phyloP scores from a whole-genome alignment of 2,797 vertebrate species.

The Natrix natrix region DNA sequence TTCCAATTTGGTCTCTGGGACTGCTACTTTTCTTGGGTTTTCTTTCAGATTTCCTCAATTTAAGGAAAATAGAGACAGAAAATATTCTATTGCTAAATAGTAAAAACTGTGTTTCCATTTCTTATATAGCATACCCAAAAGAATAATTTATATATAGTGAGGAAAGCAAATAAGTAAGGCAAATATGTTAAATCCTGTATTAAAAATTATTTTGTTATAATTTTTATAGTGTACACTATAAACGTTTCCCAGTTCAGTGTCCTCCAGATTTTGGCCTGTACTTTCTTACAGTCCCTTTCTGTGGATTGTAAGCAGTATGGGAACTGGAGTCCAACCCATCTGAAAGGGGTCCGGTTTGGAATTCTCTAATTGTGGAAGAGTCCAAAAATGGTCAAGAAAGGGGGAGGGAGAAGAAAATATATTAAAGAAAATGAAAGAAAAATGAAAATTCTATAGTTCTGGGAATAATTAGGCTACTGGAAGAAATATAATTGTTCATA shows the following conservation, averaged over 20 bases:
- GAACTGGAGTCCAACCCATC: not conserved
- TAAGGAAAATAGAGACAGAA: conserved; percentile 21
- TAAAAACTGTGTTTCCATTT: conserved; percentile 48
- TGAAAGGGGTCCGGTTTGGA: not conserved
- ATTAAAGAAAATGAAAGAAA: not conserved
- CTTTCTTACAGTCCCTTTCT: not conserved
- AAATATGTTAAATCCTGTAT: conserved; percentile 45
- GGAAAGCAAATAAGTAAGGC: conserved; percentile 45
- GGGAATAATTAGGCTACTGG: not conserved
- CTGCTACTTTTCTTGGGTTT: conserved; percentile 10
- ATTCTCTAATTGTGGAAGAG: not conserved
- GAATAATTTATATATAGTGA: conserved; percentile 36
- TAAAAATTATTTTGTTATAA: conserved; percentile 11
- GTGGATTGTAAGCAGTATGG: not conserved
- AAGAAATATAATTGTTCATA: not conserved
- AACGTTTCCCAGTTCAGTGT: not conserved
- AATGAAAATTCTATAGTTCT: not conserved
- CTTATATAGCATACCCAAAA: conserved; percentile 43
- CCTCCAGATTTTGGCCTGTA: not conserved
- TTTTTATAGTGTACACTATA: not conserved
- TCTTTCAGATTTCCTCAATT: conserved; percentile 28
- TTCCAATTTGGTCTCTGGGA: conserved; percentile 12
- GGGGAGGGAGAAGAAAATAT: not conserved
- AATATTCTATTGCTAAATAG: conserved; percentile 49
- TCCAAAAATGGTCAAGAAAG: not conserved